Conservation (phyloP, 2,113 vertebrate species). For the Hyla sarda region DNA sequence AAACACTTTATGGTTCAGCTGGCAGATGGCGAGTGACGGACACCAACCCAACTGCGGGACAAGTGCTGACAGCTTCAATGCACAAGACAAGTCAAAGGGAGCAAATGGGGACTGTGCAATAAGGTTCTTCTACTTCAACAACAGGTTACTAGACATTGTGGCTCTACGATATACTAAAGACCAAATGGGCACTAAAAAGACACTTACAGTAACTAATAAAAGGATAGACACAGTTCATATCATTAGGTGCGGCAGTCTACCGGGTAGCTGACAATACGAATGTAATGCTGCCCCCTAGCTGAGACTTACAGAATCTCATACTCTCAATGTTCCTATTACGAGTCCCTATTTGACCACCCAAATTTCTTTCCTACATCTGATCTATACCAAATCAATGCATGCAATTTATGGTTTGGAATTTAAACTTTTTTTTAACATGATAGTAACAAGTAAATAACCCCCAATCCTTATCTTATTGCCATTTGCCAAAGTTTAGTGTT, state of each 20-base stretch:
- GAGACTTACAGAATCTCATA: not conserved
- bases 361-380: too few relatives aligned
- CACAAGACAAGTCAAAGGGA: not conserved
- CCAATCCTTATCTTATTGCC: not conserved
- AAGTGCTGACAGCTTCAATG: not conserved
- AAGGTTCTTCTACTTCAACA: not conserved
- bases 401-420: too few relatives aligned
- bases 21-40: conserved; percentile 13
- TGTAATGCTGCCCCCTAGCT: conserved; percentile 21
- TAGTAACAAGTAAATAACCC: not conserved
- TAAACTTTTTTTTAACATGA: not conserved
- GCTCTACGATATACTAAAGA: not conserved
- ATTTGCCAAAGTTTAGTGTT: not conserved
- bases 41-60: not conserved
- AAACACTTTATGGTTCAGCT: conserved; percentile 33
- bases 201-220: not conserved
- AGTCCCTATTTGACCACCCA: not conserved
- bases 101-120: not conserved
- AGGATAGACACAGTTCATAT: not conserved
- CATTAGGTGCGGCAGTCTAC: not conserved
- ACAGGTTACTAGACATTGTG: not conserved
- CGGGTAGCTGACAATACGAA: not conserved
- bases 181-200: not conserved
- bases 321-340: not conserved
- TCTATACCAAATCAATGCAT: not conserved